Percentiles rank a stretch among this genome's conserved stretches.
Conservation (phyloP, 2,113 vertebrate genomes). For the Nothobranchius furzeri region DNA sequence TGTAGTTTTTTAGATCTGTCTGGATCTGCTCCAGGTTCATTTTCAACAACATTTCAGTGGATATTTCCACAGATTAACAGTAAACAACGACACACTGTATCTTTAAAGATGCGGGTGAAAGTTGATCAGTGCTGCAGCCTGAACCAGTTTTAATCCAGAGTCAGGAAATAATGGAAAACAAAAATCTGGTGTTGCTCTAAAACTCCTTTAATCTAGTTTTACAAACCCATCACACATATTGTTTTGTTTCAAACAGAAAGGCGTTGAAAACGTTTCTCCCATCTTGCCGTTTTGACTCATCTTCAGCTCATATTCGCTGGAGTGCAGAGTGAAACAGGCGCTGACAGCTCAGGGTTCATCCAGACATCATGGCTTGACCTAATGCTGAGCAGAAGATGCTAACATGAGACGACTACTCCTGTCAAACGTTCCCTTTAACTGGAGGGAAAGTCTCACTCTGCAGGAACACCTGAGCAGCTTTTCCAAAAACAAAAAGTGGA, state of each 20-base stretch:
- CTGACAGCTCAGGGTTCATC: slow-evolving; percentile 17
- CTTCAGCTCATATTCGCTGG: not conserved
- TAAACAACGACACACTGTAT: too few species aligned
- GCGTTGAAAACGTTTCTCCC: not conserved
- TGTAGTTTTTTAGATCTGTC: too few species aligned
- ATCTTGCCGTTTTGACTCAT: not conserved
- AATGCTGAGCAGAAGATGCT: slow-evolving; percentile 23
- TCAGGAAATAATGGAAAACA: not conserved
- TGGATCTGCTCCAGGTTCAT: too few species aligned
- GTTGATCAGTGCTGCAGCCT: slow-evolving; percentile 8
- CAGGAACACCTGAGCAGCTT: slow-evolving; percentile 20
- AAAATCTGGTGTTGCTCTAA: not conserved
- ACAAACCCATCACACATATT: too few species aligned
- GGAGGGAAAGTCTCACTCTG: slow-evolving; percentile 25
- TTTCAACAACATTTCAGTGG: too few species aligned
- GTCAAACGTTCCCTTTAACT: slow-evolving; percentile 48
- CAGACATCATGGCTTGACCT: slow-evolving; percentile 32
- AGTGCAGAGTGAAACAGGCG: slow-evolving; percentile 11
- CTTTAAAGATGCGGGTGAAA: too few species aligned
- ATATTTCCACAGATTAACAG: too few species aligned
- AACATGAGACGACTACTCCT: slow-evolving; percentile 41
- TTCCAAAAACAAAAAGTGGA: too few species aligned
- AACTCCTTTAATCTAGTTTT: too few species aligned
- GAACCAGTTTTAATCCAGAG: not conserved
- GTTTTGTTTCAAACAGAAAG: not conserved